Evolutionary conservation across 2,113 vertebrate genomes (phyloP), one percentile per base, ranked within the genome.

Genomic region (Leptobrachium ailaonicum): DNA sequence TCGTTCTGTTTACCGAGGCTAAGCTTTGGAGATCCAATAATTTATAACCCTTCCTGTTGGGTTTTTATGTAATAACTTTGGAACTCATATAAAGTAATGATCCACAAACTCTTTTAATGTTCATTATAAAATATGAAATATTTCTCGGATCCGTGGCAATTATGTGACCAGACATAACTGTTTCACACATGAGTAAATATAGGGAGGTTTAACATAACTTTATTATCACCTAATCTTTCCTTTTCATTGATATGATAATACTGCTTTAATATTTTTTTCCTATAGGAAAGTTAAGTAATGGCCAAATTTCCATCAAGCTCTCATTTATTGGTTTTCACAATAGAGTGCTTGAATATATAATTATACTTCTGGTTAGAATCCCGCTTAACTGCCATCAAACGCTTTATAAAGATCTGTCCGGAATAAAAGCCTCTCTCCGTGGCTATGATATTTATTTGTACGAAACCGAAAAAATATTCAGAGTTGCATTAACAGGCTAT

Each of bases 31-130:
- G 88, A 93, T 89, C 89, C 56, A 89, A 89, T 93, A 91, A 94
- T 93, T 94, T 94, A 94, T 92, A 88, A 88, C 90, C 89, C 80
- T 91, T 92, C 90, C 91, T 93, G 90, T 93, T 92, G 92, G 91
- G 88, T 91, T 94, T 93, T 93, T 92, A 92, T 94, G 93, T 93
- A 91, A 94, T 94, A 94, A 94, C 93, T 94, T 94, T 93, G 90
- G 88, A 94, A 93, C 91, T 93, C 92, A 88, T 94, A 94, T 92
- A 94, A 93, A 94, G 93, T 93, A 94, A 94, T 94, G 93, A 94
- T 92, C 93, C 93, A 94, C 92, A 93, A 94, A 94, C 93, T 94
- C 93, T 93, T 94, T 94, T 94, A 94, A 94, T 93, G 92, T 93
- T 94, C 93, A 94, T 94, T 94, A 94, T 94, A 94, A 94, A 94